These are phyloP conservation scores for Caenorhabditis sp. DNA, from an alignment of 2,888 invertebrate genomes.

Conservation along the genomic window DNA sequence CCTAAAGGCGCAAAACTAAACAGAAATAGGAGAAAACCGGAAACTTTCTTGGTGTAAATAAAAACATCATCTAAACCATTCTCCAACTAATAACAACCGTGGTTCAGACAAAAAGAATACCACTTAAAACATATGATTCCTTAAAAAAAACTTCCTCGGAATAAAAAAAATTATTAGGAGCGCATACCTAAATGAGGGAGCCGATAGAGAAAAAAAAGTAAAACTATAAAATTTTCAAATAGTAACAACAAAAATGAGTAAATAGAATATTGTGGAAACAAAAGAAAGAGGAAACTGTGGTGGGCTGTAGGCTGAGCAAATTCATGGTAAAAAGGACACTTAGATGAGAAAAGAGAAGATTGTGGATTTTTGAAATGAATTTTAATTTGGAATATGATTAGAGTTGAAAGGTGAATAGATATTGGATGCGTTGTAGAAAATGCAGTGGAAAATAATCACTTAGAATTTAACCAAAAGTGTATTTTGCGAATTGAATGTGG, in stretches of 20 bases:
- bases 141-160: constrained; percentile 1
- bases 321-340: constrained; percentile 4
- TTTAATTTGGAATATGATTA: not conserved
- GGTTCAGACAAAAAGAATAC: not conserved
- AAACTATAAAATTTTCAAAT: constrained; percentile 31
- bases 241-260: constrained; percentile 31
- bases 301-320: constrained; percentile 5
- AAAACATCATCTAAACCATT: not conserved
- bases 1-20: constrained; percentile 31
- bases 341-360: constrained; percentile 2
- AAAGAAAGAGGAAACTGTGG: constrained; percentile 2
- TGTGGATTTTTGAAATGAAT: not conserved
- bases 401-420: not conserved
- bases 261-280: constrained; percentile 1
- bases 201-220: constrained; percentile 16
- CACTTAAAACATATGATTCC: constrained; percentile 6
- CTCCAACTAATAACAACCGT: constrained; percentile 10
- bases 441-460: constrained; percentile 6
- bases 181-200: constrained; percentile 3
- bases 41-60: not conserved
- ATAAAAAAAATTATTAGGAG: not conserved
- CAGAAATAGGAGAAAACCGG: not conserved
- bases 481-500: constrained; percentile 12
- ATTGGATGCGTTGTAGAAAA: not conserved
- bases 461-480: too few species aligned